Base-by-base conservation (phyloP, 2,113 vertebrate species). In the Triplophysa rosa region DNA sequence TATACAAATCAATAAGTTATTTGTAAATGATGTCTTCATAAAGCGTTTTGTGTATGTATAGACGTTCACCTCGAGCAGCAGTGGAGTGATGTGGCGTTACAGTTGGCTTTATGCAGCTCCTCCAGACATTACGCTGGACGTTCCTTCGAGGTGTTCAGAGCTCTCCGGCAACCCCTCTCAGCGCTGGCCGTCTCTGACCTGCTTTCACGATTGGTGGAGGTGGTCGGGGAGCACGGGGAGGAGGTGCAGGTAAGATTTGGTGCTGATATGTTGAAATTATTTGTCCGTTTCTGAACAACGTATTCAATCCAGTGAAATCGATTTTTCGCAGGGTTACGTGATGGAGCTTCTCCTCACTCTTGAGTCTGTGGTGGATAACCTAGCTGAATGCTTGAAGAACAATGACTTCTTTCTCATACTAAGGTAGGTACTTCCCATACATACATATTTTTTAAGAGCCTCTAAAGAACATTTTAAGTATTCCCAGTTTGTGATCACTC, bases 141-240 rank as follows among this genome's bases (percentile, higher is more conserved):
- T 16, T 97, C 97, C 72, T 99, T 99, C 91, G 97, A 99, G 89
- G 94, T 98, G 84, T 98, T 99, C 87, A 91, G 98, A 77, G 97
- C 97, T 9, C 93, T 99, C 71, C 95, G 94, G 68, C 97, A 98
- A 72, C 98, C 98, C 0, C 94, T 99, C 66, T 98, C 96, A 58
- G 96, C 96, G 37, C 96, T 98, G 0, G 95, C 95, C 0, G 90
- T 99, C 71, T 98, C 95, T 9, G 95, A 97, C 87, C 93, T 99
- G 80, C 93, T 99, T 33, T 97, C 96, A 0, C 92, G 96, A 70
- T 80, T 99, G 86, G 96, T 98, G 54, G 97, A 96, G 87, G 94
- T 95, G 86, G 94, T 95, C 21, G 95, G 94, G 83, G 95, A 96
- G 77, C 93, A 94, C 1, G 94, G 95, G 61, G 95, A 96, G 84